These are phyloP conservation scores for Channa maculata DNA, from an alignment of 2,113 vertebrate genomes.

Conservation along the genomic window DNA sequence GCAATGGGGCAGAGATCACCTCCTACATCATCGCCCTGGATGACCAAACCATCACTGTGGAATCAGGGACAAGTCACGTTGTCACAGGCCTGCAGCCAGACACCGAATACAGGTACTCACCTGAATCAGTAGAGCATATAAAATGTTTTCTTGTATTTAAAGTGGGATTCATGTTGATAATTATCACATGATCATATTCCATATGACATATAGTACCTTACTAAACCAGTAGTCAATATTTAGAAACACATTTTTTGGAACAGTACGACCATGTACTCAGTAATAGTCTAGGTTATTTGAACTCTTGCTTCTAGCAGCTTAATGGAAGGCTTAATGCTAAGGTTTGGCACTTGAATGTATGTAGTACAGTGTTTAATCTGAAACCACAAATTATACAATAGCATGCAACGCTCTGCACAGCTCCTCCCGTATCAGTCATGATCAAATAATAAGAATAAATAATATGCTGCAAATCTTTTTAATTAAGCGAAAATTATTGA, in stretches of 20 bases:
- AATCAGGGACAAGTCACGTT: constrained; percentile 84
- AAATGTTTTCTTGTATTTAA: neutral
- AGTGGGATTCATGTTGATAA: neutral
- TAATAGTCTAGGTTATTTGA: too few species aligned
- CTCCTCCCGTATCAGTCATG: too few species aligned
- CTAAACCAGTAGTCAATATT: neutral
- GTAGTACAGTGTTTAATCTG: neutral
- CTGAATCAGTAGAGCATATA: neutral
- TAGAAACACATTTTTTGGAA: neutral
- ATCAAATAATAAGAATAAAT: too few species aligned
- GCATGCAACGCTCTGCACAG: too few species aligned
- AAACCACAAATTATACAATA: too few species aligned
- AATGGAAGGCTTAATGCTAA: neutral
- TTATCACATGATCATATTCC: neutral
- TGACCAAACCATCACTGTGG: constrained; percentile 85
- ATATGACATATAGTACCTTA: neutral
- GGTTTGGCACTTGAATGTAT: neutral
- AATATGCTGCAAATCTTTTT: too few species aligned
- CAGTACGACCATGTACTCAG: too few species aligned
- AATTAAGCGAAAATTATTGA: too few species aligned
- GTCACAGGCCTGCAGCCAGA: constrained; percentile 91
- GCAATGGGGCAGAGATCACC: constrained; percentile 92
- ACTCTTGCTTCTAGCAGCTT: neutral
- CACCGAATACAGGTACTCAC: constrained; percentile 91
- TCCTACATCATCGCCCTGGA: constrained; percentile 91